Evolutionary conservation across 2,888 invertebrate species (phyloP).

Genomic region (Tenthredo notha): DNA sequence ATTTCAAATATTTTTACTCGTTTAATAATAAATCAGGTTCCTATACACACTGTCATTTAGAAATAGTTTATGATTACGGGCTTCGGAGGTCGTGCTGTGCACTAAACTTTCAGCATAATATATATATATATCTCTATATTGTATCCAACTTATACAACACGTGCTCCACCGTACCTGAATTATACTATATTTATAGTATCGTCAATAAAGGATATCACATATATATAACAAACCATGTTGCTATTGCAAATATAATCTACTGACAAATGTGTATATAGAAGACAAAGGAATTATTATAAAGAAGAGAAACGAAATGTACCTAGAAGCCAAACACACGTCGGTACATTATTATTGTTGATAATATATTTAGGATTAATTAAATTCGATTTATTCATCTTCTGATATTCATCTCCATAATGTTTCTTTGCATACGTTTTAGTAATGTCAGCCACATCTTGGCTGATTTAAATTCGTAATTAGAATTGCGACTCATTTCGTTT

Average conservation of each 20-base stretch:
- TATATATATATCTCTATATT: no score
- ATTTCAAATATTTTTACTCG: slow-evolving; percentile 37
- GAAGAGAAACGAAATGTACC: no score
- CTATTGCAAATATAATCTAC: background rate
- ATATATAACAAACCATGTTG: background rate
- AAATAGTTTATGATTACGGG: slow-evolving; percentile 36
- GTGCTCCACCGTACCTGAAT: slow-evolving; percentile 18
- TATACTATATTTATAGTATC: slow-evolving; percentile 12
- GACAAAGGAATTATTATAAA: background rate
- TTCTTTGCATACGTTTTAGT: background rate
- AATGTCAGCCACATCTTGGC: background rate
- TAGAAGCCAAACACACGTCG: no score
- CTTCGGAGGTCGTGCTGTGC: slow-evolving; percentile 35
- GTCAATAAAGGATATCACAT: slow-evolving; percentile 40
- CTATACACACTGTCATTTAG: slow-evolving; percentile 46
- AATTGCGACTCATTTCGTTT: slow-evolving; percentile 8
- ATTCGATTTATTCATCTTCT: background rate
- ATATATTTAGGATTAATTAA: background rate
- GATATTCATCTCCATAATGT: background rate
- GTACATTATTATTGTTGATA: no score
- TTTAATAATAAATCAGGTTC: slow-evolving; percentile 23
- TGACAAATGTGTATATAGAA: background rate
- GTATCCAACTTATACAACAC: slow-evolving; percentile 11
- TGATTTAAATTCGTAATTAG: slow-evolving; percentile 27
- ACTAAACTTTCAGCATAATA: slow-evolving; percentile 26